Base-by-base conservation (phyloP, 2,113 vertebrate genomes). In the Trematomus loennbergii region DNA sequence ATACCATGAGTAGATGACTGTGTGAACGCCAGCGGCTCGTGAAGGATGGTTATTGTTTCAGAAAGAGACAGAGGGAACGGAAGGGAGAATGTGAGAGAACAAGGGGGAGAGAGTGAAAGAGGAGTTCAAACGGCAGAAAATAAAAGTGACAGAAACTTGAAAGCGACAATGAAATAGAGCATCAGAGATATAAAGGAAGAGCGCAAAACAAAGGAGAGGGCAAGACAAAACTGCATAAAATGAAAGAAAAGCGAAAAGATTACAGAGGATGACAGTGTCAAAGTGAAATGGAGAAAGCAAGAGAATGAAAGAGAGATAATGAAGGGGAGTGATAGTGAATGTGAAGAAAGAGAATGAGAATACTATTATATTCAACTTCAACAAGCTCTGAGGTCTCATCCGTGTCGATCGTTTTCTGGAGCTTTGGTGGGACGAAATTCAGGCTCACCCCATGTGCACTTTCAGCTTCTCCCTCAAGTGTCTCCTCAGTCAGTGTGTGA, bases 1-100 rank as follows among this genome's bases (percentile, higher is more conserved):
- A 33, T 8, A 22, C 10, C 85, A 7, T 20, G 58, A 83, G 75
- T 20, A 54, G 45, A 52, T 0, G 18, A 75, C 72, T 60, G 72
- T 17, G 69, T 0, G 52, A 71, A 54, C 9, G 74, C 70, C 80
- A 52, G 83, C 52, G 52, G 75, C 69, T 68, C 46, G 48, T 78
- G 79, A 86, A 66, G 70, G 54, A 78, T 78, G 83, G 54, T 55
- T 82, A 78, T 69, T 72, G 83, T 78, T 75, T 86, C 65, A 50
- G 68, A 79, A 22, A 71, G 57, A 73, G 78, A 68, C 16, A 2
- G 17, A 52, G 53, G 12, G 53, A 81, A 43, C 13, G 59, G 25
- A 54, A 20, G n/a, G 10, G 20, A 43, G 11, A 53, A 29, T n/a
- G 20, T 3, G 43, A 43, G 22, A 20, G 43, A 59, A 55, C 18